Evolutionary conservation across 1,140 invertebrate species (phyloP), one percentile per base, ranked within the genome.

Genomic region (Chrysoperla carnea): DNA sequence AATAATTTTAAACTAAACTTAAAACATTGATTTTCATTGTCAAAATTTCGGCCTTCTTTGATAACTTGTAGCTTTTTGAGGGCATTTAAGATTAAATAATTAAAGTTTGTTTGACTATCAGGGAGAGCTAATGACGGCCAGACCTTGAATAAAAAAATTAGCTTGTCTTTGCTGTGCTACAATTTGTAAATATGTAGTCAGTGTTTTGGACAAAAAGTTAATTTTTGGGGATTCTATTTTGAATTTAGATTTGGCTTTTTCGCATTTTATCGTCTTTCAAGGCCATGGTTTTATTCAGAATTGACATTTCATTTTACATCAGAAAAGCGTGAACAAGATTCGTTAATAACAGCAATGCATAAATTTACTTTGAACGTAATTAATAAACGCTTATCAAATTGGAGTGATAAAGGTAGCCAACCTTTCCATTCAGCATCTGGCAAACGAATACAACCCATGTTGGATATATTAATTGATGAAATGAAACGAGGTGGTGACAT

Each of bases 381-480:
- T 42, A 37, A 29, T 33, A 29, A 52, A 31, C 39, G 50, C 17
- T n/a, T 44, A 14, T 36, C 43, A 39, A 42, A 39, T 29, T 47
- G 46, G 33, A 13, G 47, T 27, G 31, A 38, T 31, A 15, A 43
- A 8, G 27, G 41, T 35, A n/a, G 6, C 12, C n/a, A 40, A 15
- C 12, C 29, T 2, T 37, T 29, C 8, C n/a, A 41, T 31, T 13
- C 41, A 13, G 29, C 5, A 14, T 23, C 28, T 6, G 28, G 29
- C 27, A 28, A 9, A 36, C 17, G 12, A 15, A 36, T 39, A 38
- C 53, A 80, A 8, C 83, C 85, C 6, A 85, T 92, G 64, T 58
- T 92, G 11, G 88, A 92, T 66, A 65, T 89, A 47, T 51, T 89
- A 8, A 59, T 89, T 31, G 46, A 68, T 51, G 68, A 68, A 9